These are phyloP conservation scores for Cinclus cinclus DNA, from an alignment of 2,113 vertebrate species.

Conservation along the genomic window DNA sequence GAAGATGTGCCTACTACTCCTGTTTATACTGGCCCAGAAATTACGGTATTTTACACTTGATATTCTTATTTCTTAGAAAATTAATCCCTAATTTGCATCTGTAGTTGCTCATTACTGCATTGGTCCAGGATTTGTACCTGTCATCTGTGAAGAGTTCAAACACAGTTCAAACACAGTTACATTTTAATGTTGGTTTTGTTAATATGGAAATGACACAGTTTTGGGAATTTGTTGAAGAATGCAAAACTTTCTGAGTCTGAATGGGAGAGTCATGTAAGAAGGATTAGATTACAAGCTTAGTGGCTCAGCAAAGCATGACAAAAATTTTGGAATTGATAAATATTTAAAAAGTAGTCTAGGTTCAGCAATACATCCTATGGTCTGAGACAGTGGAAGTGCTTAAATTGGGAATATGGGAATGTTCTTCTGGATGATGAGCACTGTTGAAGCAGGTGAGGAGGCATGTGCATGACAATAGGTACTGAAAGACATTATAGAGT, in stretches of 20 bases:
- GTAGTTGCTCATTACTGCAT: neutral
- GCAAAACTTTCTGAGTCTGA: neutral
- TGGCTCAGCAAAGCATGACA: neutral
- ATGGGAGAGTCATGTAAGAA: neutral
- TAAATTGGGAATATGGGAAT: neutral
- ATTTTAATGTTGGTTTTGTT: neutral
- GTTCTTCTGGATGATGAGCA: neutral
- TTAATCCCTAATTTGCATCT: neutral
- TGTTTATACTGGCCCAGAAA: constrained; percentile 66
- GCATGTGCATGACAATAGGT: neutral
- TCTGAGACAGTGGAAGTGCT: neutral
- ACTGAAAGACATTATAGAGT: neutral
- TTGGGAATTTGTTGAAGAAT: neutral
- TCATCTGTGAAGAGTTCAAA: neutral
- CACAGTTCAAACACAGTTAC: neutral
- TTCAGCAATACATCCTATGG: neutral
- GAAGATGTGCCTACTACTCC: constrained; percentile 48
- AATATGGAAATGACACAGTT: neutral
- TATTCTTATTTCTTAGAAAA: neutral
- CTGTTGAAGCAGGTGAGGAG: neutral
- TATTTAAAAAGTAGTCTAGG: neutral
- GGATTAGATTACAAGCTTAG: neutral
- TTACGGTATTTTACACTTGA: constrained; percentile 54
- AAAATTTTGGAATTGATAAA: neutral
- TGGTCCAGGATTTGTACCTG: neutral